These are phyloP conservation scores for Drosophila quadrilineata DNA, from an alignment of 1,140 invertebrate species.

Conservation along the genomic window DNA sequence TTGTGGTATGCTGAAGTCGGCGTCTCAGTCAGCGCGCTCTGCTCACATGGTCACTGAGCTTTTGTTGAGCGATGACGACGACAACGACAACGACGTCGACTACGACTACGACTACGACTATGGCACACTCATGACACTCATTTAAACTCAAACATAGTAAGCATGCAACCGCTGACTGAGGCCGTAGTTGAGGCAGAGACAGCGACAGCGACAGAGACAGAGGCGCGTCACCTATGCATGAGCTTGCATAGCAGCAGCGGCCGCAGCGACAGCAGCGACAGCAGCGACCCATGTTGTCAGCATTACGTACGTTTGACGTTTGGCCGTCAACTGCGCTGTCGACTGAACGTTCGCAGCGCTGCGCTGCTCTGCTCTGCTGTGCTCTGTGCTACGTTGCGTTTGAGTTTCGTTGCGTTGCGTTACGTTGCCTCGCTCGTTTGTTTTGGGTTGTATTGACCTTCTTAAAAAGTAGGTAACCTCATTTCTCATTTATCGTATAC, in stretches of 20 bases:
- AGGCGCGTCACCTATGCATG: slow-evolving; percentile 8
- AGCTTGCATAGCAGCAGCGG: slow-evolving; percentile 23
- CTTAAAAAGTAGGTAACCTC: slow-evolving; percentile 81
- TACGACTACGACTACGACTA: slow-evolving; percentile 9
- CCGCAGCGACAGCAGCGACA: too few species aligned
- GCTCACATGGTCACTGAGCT: slow-evolving; percentile 76
- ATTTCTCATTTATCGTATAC: slow-evolving; percentile 80
- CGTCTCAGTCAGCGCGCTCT: slow-evolving; percentile 25
- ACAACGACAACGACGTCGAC: slow-evolving; percentile 11
- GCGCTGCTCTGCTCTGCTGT: slow-evolving; percentile 2
- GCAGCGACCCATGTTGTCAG: slow-evolving; percentile 15
- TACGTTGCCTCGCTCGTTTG: slow-evolving; percentile 74
- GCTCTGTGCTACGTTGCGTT: slow-evolving; percentile 6
- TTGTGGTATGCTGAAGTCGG: slow-evolving; percentile 59
- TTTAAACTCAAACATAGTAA: slow-evolving; percentile 46
- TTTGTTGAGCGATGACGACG: slow-evolving; percentile 40
- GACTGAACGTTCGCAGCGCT: slow-evolving; percentile 4
- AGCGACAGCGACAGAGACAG: too few species aligned
- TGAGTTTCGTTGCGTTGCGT: slow-evolving; percentile 43
- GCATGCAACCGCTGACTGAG: too few species aligned
- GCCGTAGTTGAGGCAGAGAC: too few species aligned
- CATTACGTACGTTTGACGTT: slow-evolving; percentile 27
- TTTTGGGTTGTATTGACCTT: slow-evolving; percentile 80
- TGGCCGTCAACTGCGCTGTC: slow-evolving; percentile 5
- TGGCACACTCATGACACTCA: slow-evolving; percentile 31